These are phyloP conservation scores for Sceloporus tristichus DNA, from an alignment of 2,113 vertebrate species.

Conservation along the genomic window DNA sequence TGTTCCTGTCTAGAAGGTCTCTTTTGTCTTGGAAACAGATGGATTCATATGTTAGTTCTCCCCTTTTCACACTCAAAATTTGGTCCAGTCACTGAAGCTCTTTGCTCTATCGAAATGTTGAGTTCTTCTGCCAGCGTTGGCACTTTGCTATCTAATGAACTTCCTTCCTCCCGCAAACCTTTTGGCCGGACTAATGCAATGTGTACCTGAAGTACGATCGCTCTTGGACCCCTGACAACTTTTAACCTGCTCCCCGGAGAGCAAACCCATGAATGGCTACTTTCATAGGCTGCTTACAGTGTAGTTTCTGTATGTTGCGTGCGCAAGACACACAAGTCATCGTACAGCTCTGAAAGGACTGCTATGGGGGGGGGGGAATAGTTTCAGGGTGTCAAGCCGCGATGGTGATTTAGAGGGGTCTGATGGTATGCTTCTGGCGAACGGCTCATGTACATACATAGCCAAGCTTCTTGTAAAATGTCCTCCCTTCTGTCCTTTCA, in stretches of 20 bases:
- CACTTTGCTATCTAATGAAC: not conserved
- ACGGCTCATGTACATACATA: not conserved
- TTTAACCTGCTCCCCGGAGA: not conserved
- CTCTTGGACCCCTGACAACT: not conserved
- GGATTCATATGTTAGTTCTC: not conserved
- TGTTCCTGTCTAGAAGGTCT: not conserved
- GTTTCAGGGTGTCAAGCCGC: not conserved
- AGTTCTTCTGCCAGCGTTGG: not conserved
- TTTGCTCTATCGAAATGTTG: not conserved
- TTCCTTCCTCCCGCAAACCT: not conserved
- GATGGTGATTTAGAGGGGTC: not conserved
- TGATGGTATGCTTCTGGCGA: not conserved
- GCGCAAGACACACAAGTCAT: not conserved
- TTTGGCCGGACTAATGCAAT: not conserved
- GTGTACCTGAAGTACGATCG: conserved; percentile 4
- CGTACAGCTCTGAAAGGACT: not conserved
- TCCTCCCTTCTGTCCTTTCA: not conserved
- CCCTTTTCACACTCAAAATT: not conserved
- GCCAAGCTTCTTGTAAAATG: not conserved
- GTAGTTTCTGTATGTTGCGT: not conserved
- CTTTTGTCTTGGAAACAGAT: not conserved
- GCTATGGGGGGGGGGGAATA: not conserved
- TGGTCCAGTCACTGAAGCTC: not conserved
- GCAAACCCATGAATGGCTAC: conserved; percentile 5
- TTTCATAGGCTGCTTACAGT: conserved; percentile 5